Percentiles rank a stretch among this genome's conserved stretches.
phyloP scores from a whole-genome alignment of 2,797 vertebrate species.

The Chelmon rostratus region DNA sequence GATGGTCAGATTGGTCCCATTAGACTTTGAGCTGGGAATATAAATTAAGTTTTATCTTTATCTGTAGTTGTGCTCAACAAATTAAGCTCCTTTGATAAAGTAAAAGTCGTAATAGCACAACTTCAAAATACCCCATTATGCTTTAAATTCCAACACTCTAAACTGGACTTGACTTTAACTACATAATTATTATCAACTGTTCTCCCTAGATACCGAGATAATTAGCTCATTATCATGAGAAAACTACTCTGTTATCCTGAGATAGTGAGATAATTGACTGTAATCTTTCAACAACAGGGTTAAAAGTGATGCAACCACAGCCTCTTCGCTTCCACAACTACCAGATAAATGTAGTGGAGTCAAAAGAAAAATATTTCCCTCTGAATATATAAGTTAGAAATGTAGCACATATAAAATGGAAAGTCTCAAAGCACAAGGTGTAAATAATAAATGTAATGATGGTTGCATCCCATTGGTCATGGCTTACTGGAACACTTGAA shows the following conservation, averaged over 20 bases:
- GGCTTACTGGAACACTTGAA: background rate
- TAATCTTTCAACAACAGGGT: background rate
- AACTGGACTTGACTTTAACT: background rate
- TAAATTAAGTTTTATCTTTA: background rate
- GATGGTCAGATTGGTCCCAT: background rate
- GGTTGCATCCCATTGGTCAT: background rate
- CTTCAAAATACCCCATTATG: background rate
- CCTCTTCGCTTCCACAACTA: background rate
- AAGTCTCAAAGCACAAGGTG: background rate
- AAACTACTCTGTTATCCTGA: background rate
- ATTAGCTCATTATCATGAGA: background rate
- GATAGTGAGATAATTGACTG: background rate
- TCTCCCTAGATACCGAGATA: background rate
- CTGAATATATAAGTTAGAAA: background rate
- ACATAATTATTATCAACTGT: background rate
- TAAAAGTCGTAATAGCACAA: background rate
- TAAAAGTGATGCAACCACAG: background rate
- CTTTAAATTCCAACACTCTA: background rate
- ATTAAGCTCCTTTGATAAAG: background rate
- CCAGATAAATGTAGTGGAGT: background rate
- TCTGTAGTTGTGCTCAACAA: background rate
- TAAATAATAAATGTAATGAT: background rate
- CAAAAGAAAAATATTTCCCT: background rate
- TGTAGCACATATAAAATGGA: background rate
- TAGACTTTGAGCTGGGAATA: background rate